Base-by-base conservation (phyloP, 1,140 invertebrate genomes). In the Oreohelix idahoensis region DNA sequence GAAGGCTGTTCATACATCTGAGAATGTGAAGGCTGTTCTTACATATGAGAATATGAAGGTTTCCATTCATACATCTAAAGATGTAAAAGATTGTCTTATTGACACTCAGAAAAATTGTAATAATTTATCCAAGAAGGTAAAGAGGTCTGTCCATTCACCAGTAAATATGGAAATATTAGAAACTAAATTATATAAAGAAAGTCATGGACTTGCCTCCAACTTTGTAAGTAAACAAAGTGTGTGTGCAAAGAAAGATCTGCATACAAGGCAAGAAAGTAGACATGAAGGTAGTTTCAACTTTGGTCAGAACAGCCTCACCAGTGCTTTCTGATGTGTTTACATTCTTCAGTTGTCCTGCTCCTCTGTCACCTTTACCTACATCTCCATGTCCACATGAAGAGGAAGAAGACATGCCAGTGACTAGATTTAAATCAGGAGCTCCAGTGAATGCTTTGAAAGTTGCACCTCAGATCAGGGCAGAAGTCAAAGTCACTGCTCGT, bases 291-390 rank as follows among this genome's bases (percentile, higher is more conserved):
- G 8, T 17, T 17, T 49, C 45, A 49, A 17, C 17, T 49, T 49
- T 49, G 45, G 10, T 17, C 45, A 8, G 17, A 17, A 32, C 73
- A 75, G 26, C 42, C 32, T 0, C 15, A 20, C 23, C 49, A 51
- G 20, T 42, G 23, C 71, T 79, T 23, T 63, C 58, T 26, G 51
- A 81, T 20, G 45, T 81, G 5, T 81, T 81, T 53, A 42, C 32
- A 29, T 81, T 81, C n/a, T 81, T 81, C 79, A 70, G 26, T 1
- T 4, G 71, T 70, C 42, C 69, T 13, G 66, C 10, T 4, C 35
- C 29, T 1, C 17, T 81, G 23, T 81, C 79, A 70, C 79, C 79
- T n/a, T 39, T 81, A 29, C 69, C 79, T 36, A 23, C 79, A 17
- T 81, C 79, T 70, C 79, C 79, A 26, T 1, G 10, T 4, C 11